phyloP scores from a whole-genome alignment of 2,113 vertebrate species.

The Passer domesticus region DNA sequence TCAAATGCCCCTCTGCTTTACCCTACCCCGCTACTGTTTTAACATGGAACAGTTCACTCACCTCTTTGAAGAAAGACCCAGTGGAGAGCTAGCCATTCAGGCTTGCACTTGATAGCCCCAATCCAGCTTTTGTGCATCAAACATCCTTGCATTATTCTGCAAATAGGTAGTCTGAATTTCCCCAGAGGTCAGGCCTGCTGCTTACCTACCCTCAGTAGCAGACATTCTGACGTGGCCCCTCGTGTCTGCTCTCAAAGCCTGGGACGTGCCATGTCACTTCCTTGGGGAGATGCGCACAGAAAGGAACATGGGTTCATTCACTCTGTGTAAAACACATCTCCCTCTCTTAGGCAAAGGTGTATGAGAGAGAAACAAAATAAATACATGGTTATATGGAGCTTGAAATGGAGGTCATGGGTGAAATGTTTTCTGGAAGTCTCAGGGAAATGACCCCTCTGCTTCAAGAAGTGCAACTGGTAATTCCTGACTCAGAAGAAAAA shows the following conservation, averaged over 20 bases:
- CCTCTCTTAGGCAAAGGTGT: not conserved
- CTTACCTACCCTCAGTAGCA: not conserved
- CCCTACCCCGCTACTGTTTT: not conserved
- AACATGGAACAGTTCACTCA: not conserved
- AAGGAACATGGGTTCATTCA: not conserved
- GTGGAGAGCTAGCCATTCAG: not conserved
- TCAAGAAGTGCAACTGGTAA: not conserved
- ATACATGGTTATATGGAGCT: not conserved
- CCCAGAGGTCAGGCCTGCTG: not conserved
- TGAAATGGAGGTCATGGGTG: not conserved
- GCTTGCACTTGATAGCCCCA: not conserved
- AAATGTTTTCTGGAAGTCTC: not conserved
- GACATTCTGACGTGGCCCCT: not conserved
- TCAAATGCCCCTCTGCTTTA: not conserved
- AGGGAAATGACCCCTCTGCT: not conserved
- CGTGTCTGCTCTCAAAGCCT: not conserved
- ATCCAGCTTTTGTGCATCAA: not conserved
- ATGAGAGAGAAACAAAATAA: not conserved
- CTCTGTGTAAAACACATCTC: not conserved
- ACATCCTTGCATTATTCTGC: not conserved
- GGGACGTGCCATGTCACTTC: fast-evolving
- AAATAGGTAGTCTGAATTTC: not conserved
- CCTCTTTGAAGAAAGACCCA: not conserved
- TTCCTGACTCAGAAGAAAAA: not conserved
- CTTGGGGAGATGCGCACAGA: not conserved